phyloP scores from a whole-genome alignment of 2,888 invertebrate species.

The Neoascia interrupta region DNA sequence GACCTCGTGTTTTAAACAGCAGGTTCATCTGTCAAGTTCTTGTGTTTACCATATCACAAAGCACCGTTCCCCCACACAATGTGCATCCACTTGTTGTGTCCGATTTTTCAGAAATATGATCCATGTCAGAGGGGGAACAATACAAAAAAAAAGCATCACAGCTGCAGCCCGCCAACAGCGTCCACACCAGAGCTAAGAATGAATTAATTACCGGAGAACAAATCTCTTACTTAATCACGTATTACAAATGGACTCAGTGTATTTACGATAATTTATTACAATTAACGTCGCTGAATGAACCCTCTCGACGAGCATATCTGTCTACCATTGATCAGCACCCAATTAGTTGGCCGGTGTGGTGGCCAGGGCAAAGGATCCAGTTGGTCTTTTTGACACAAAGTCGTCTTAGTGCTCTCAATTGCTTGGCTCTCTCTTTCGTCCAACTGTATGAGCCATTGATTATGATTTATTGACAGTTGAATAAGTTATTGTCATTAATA shows the following conservation, averaged over 20 bases:
- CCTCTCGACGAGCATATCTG: conserved; percentile 39
- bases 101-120: conserved; percentile 48
- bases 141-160: neutral
- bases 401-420: conserved; percentile 63
- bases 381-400: conserved; percentile 54
- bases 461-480: conserved; percentile 59
- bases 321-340: conserved; percentile 67
- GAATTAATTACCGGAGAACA: conserved; percentile 49
- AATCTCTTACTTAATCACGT: conserved; percentile 60
- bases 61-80: neutral
- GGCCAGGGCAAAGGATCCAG: conserved; percentile 25
- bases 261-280: conserved; percentile 64
- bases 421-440: too few relatives aligned
- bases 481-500: conserved; percentile 31
- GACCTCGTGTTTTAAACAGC: neutral
- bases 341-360: conserved; percentile 40
- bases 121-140: conserved; percentile 18
- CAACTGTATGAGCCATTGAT: conserved; percentile 37
- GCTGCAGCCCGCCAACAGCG: conserved; percentile 20
- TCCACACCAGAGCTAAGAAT: conserved; percentile 9
- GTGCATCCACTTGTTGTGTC: conserved; percentile 25
- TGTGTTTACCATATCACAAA: neutral
- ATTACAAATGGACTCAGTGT: conserved; percentile 47
- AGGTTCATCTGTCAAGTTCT: conserved; percentile 37
- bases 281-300: conserved; percentile 50